Evolutionary conservation across 2,113 vertebrate species (phyloP).

Genomic region (Oceanites oceanicus): DNA sequence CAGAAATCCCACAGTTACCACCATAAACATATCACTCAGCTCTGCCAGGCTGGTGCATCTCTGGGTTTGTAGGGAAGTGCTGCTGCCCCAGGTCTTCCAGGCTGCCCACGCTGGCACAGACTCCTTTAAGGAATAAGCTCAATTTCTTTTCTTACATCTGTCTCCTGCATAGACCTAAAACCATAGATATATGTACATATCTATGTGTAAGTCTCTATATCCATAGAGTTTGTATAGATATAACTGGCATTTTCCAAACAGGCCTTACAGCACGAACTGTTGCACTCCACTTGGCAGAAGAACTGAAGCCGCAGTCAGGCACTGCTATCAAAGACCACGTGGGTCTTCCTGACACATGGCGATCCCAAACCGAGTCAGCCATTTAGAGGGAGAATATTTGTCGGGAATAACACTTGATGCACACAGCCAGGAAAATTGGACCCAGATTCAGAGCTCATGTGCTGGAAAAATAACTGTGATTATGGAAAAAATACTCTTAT

Average conservation of each 20-base stretch:
- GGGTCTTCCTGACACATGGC: background rate
- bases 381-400: background rate
- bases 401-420: background rate
- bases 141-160: background rate
- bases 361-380: background rate
- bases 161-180: rapidly evolving
- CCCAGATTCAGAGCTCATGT: background rate
- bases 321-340: background rate
- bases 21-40: rapidly evolving
- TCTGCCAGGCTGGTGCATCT: background rate
- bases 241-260: background rate
- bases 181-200: rapidly evolving
- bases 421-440: background rate
- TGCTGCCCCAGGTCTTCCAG: background rate
- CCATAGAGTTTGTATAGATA: background rate
- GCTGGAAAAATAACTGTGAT: background rate
- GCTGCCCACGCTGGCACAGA: background rate
- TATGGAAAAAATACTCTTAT: background rate
- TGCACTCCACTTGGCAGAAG: background rate
- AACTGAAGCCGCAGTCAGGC: background rate
- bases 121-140: background rate
- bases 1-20: background rate
- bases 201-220: background rate
- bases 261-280: rapidly evolving
- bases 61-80: background rate